Evolutionary conservation across 1,140 invertebrate species (phyloP).

Genomic region (Platorchestia sp.): DNA sequence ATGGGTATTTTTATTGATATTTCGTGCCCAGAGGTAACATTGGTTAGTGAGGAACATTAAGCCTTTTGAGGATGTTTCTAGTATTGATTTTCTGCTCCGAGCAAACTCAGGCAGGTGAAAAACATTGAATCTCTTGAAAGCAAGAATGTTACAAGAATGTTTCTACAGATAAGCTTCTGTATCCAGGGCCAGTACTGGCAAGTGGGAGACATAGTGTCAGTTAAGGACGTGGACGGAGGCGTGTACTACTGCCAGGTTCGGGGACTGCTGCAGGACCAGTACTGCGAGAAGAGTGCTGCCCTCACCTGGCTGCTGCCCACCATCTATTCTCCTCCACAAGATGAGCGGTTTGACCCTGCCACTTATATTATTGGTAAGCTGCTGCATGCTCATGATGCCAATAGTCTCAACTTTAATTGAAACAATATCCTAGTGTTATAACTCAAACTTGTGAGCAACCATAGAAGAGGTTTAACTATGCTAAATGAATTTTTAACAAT

Average conservation of each 20-base stretch:
- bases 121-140: too few species aligned
- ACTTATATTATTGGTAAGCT: conserved; percentile 86
- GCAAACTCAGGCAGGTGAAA: too few species aligned
- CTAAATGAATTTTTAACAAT: too few species aligned
- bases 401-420: not conserved
- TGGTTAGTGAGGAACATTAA: too few species aligned
- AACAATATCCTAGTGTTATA: not conserved
- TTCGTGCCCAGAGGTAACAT: too few species aligned
- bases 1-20: too few species aligned
- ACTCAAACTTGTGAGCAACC: not conserved
- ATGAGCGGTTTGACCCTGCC: conserved; percentile 87
- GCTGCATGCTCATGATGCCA: not conserved
- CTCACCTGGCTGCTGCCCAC: conserved; percentile 94
- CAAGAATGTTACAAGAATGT: not conserved
- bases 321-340: conserved; percentile 81
- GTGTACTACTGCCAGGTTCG: conserved; percentile 91
- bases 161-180: conserved; percentile 52
- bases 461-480: not conserved
- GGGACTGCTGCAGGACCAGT: conserved; percentile 91
- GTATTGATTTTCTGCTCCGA: too few species aligned
- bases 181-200: conserved; percentile 85
- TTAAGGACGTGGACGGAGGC: conserved; percentile 82
- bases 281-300: conserved; percentile 92
- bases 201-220: conserved; percentile 90
- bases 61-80: too few species aligned